A percentile compares a stretch with the other conserved stretches of the same genome.
Evolutionary conservation across 2,797 vertebrate species (phyloP).

Genomic region (Poeciliopsis turneri): DNA sequence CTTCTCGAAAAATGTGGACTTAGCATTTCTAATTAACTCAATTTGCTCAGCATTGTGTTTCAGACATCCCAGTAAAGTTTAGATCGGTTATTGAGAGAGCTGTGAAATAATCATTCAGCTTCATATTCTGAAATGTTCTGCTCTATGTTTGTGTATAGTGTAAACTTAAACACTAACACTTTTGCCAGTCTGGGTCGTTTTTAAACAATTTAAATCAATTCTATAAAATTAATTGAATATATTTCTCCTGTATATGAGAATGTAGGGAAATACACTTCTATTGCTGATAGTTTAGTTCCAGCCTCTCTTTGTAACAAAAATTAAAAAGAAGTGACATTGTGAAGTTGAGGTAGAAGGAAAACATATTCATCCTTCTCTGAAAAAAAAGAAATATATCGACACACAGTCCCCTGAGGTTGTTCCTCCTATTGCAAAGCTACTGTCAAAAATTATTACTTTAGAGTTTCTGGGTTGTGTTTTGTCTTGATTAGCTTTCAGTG

Average conservation of each 20-base stretch:
- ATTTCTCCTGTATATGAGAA: neutral
- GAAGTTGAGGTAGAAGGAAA: conserved; percentile 43
- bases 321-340: conserved; percentile 43
- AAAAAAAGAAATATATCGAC: conserved; percentile 62
- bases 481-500: conserved; percentile 61
- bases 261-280: neutral
- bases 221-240: neutral
- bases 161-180: neutral
- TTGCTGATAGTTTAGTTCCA: neutral
- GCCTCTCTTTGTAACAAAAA: conserved; percentile 21
- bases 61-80: neutral
- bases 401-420: conserved; percentile 53
- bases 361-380: conserved; percentile 42
- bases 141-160: too few species aligned
- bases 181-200: neutral
- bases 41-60: neutral
- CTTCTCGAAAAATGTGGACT: neutral
- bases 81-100: neutral
- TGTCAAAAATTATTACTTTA: conserved; percentile 70
- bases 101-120: neutral
- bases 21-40: neutral
- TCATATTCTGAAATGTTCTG: neutral
- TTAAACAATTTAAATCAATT: neutral
- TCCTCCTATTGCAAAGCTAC: conserved; percentile 67
- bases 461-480: conserved; percentile 56